Evolutionary conservation across 2,113 vertebrate species (phyloP).

Genomic region (Daubentonia madagascariensis): DNA sequence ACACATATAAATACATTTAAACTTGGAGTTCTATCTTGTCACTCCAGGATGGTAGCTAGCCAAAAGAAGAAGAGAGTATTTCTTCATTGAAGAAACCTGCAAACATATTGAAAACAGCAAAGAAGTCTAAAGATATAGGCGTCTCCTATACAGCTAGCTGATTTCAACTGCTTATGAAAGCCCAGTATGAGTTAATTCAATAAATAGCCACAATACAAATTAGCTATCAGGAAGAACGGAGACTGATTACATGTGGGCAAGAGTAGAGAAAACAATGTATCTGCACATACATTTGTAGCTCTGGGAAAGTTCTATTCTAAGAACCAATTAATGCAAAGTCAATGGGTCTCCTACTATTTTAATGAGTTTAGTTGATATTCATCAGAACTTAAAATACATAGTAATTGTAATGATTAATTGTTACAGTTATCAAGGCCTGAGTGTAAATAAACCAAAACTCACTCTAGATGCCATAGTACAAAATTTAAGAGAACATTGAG

Average conservation of each 20-base stretch:
- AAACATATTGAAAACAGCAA: not conserved
- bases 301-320: not conserved
- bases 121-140: not conserved
- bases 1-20: not conserved
- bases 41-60: not conserved
- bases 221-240: constrained; percentile 13
- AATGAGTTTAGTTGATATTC: constrained; percentile 7
- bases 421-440: not conserved
- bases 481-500: not conserved
- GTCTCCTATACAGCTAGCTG: not conserved
- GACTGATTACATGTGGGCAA: not conserved
- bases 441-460: not conserved
- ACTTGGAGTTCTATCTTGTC: not conserved
- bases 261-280: not conserved
- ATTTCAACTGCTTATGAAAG: constrained; percentile 3
- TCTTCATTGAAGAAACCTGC: not conserved
- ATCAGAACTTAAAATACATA: constrained; percentile 2
- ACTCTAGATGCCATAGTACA: not conserved
- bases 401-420: not conserved
- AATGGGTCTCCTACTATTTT: not conserved
- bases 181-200: not conserved
- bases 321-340: not conserved
- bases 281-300: not conserved
- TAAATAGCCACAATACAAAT: not conserved
- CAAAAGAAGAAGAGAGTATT: not conserved